phyloP scores from a whole-genome alignment of 2,113 vertebrate genomes.

The Albula goreensis region DNA sequence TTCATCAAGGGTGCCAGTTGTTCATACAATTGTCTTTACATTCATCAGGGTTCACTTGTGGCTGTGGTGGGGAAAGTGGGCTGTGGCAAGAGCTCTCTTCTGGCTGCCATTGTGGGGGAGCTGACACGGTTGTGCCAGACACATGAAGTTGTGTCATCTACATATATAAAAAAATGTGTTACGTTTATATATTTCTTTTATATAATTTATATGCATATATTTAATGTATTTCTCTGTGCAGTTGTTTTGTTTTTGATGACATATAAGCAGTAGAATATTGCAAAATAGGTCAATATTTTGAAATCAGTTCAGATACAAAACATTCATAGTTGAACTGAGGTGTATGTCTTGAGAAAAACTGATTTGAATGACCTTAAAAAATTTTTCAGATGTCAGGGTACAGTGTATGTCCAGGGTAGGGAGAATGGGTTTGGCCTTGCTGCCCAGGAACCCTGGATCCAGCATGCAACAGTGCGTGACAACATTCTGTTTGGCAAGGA shows the following conservation, averaged over 20 bases:
- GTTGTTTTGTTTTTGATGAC: background rate
- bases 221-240: background rate
- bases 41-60: constrained; percentile 79
- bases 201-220: background rate
- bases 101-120: constrained; percentile 88
- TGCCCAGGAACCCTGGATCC: constrained; percentile 94
- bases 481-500: constrained; percentile 91
- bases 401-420: constrained; percentile 73
- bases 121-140: constrained; percentile 79
- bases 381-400: constrained; percentile 73
- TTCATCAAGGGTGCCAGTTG: background rate
- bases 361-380: background rate
- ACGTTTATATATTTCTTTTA: no score
- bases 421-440: constrained; percentile 85
- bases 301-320: background rate
- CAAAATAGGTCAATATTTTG: background rate
- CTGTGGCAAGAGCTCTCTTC: constrained; percentile 89
- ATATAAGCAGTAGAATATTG: background rate
- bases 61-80: constrained; percentile 92
- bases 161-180: background rate
- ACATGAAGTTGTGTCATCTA: background rate
- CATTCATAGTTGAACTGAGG: background rate
- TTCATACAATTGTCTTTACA: constrained; percentile 37
- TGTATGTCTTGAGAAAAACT: background rate
- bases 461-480: constrained; percentile 87